Percentiles rank a stretch among this genome's conserved stretches.
Evolutionary conservation across 2,888 invertebrate species (phyloP).

Genomic region (Dicyrtoma fusca): DNA sequence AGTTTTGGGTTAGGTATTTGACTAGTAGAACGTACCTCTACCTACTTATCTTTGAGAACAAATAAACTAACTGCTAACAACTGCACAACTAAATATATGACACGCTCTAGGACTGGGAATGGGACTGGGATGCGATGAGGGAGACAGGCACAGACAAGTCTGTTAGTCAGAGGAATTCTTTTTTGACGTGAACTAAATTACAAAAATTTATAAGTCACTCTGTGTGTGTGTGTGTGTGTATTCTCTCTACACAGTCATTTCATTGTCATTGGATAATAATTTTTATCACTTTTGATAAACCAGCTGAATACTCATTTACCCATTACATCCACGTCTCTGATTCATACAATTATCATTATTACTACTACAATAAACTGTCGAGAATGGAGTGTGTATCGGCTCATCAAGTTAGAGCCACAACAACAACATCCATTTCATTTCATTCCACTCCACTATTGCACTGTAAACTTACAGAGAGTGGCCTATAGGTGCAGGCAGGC

Average conservation of each 20-base stretch:
- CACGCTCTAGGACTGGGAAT: not conserved
- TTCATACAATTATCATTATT: conserved; percentile 17
- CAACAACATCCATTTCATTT: too few relatives aligned
- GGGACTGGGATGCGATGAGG: conserved; percentile 20
- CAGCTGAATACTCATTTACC: conserved; percentile 25
- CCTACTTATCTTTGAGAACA: too few relatives aligned
- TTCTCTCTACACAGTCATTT: not conserved
- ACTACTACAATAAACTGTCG: conserved; percentile 4
- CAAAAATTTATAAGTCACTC: conserved; percentile 24
- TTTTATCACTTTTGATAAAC: conserved; percentile 34
- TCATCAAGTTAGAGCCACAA: conserved; percentile 4
- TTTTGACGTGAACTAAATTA: conserved; percentile 26
- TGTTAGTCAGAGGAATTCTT: conserved; percentile 3
- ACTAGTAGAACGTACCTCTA: too few relatives aligned
- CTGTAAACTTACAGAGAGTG: too few relatives aligned
- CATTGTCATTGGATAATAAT: conserved; percentile 34
- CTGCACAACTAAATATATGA: not conserved
- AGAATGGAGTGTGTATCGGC: conserved; percentile 13
- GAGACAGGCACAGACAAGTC: conserved; percentile 37
- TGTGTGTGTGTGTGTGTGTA: not conserved
- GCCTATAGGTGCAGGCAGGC: too few relatives aligned
- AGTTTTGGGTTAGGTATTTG: too few relatives aligned
- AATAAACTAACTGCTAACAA: not conserved
- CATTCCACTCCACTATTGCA: too few relatives aligned
- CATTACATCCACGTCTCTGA: conserved; percentile 30